Evolutionary conservation across 2,113 vertebrate genomes (phyloP).

Genomic region (Notothenia coriiceps): DNA sequence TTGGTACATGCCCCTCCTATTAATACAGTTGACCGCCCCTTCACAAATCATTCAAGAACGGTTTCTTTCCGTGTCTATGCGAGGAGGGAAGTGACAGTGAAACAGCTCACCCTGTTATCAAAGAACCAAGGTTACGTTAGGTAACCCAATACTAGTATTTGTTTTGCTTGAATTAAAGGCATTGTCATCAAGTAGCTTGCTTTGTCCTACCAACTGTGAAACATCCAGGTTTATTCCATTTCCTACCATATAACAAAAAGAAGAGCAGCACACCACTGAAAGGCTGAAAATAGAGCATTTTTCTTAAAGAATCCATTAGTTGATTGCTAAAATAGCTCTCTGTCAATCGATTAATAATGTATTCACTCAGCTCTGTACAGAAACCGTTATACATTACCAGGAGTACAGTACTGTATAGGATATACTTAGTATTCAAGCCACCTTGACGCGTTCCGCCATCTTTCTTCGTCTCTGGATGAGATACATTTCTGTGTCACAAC

Average conservation of each 20-base stretch:
- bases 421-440: conserved; percentile 32
- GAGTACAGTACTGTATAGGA: conserved; percentile 3
- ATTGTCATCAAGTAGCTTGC: background rate
- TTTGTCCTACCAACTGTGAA: background rate
- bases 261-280: background rate
- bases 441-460: background rate
- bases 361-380: background rate
- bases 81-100: too few species aligned
- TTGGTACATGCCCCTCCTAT: too few species aligned
- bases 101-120: too few species aligned
- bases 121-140: too few species aligned
- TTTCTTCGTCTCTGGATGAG: conserved; percentile 33
- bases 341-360: background rate
- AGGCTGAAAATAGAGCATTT: background rate
- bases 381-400: background rate
- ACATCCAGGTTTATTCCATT: background rate
- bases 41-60: too few species aligned
- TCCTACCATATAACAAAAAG: background rate
- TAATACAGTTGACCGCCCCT: too few species aligned
- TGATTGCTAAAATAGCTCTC: background rate
- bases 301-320: background rate
- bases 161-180: background rate
- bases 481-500: conserved; percentile 50
- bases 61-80: too few species aligned
- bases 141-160: too few species aligned